Percentiles rank a stretch among this genome's conserved stretches.
Conservation (phyloP, 2,797 vertebrate genomes). For the Coreius guichenoti region DNA sequence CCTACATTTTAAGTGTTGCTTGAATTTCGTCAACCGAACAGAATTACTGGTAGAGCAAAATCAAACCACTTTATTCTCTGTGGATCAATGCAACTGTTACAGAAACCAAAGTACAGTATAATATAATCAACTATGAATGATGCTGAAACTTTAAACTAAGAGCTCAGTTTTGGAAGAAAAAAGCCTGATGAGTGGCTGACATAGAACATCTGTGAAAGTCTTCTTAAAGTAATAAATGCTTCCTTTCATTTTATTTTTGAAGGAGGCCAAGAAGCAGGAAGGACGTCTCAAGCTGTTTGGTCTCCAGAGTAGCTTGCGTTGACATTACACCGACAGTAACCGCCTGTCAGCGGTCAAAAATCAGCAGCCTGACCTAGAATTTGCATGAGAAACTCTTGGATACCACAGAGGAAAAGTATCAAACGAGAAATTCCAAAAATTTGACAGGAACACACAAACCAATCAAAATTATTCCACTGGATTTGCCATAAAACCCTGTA, state of each 20-base stretch:
- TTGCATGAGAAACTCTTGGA: slow-evolving; percentile 33
- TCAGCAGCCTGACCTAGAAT: slow-evolving; percentile 37
- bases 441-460: slow-evolving; percentile 33
- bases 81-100: slow-evolving; percentile 7
- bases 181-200: not conserved
- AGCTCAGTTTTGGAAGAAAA: slow-evolving; percentile 20
- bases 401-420: slow-evolving; percentile 7
- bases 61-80: slow-evolving; percentile 8
- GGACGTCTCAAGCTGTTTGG: slow-evolving; percentile 32
- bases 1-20: slow-evolving; percentile 37
- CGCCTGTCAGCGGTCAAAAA: not conserved
- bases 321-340: slow-evolving; percentile 42
- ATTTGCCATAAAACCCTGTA: not conserved
- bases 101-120: not conserved
- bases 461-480: slow-evolving; percentile 27
- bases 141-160: not conserved
- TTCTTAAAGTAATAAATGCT: slow-evolving; percentile 38
- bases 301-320: slow-evolving; percentile 44
- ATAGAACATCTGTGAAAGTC: slow-evolving; percentile 29
- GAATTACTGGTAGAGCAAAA: slow-evolving; percentile 26
- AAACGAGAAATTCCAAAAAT: slow-evolving; percentile 34
- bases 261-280: slow-evolving; percentile 37
- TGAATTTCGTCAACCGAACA: slow-evolving; percentile 13
- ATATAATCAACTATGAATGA: slow-evolving; percentile 19
- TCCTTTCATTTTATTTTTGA: slow-evolving; percentile 37